Base-by-base conservation (phyloP, 2,113 vertebrate species). In the Struthio camelus region DNA sequence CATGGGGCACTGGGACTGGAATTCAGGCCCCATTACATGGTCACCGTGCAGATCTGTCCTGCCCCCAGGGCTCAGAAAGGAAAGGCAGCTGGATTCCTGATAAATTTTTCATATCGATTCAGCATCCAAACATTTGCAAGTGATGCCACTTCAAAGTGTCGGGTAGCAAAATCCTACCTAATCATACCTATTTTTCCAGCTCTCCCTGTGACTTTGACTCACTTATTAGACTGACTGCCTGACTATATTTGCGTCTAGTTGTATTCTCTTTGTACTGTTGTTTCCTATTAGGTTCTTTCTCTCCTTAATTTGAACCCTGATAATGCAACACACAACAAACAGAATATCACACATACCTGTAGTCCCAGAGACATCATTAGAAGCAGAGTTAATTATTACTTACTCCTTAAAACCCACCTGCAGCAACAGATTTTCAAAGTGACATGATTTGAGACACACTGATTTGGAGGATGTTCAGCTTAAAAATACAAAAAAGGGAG, bases 221-320 rank as follows among this genome's bases (percentile, higher is more conserved):
- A 32, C 59, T 70, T 64, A 23, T 13, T 22, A 64, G 32, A 18
- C 34, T 62, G 32, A 18, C 34, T 62, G 32, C 19, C 23, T 62
- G 34, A 17, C 50, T 42, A 7, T 19, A 53, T 53, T 77, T 44
- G 10, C 46, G 11, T 14, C 76, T 87, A 27, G n/a, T 62, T 87
- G 22, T 71, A 67, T 76, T 20, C 23, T 92, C 18, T 19, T 53
- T 16, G 42, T 38, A 40, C 1, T 11, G 25, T n/a, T 62, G n/a
- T 27, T 79, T 87, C 67, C 50, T 53, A 25, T 23, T 28, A 53
- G 44, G 25, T 71, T 78, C 7, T n/a, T 85, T 78, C 69, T 44
- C 75, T 80, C 75, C 38, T 76, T 91, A 61, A 51, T 79, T 93
- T 88, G 87, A 94, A 85, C 64, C 27, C 80, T 88, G 62, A 75